Evolutionary conservation across 2,797 vertebrate genomes (phyloP).

Genomic region (Xyrichtys novacula): DNA sequence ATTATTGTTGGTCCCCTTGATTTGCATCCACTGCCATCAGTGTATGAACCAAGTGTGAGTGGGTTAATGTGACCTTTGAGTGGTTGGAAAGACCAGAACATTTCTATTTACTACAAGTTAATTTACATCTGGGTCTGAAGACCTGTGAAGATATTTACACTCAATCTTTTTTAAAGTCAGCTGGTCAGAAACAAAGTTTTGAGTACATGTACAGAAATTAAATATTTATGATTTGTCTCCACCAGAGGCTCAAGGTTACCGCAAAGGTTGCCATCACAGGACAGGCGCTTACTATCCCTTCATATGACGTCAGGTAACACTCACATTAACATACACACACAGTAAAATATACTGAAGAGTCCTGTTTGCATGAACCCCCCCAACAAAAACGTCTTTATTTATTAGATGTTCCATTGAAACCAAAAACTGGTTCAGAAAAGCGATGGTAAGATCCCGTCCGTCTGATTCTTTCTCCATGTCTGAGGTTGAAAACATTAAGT

Average conservation of each 20-base stretch:
- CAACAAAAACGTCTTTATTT: neutral
- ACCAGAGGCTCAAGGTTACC: neutral
- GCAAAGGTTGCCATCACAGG: neutral
- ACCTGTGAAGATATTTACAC: no score
- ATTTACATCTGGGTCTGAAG: no score
- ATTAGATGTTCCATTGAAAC: neutral
- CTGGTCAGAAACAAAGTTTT: no score
- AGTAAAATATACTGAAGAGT: neutral
- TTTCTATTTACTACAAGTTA: no score
- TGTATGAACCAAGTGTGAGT: no score
- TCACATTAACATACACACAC: neutral
- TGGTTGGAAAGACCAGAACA: no score
- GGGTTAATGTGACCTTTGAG: no score
- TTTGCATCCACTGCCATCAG: no score
- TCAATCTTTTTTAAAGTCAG: no score
- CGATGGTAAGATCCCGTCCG: neutral
- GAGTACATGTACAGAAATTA: no score
- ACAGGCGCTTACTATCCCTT: neutral
- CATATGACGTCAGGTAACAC: neutral
- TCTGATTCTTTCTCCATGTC: no score
- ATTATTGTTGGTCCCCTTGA: no score
- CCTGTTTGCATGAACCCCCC: neutral
- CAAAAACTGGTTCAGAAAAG: neutral
- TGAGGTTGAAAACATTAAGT: neutral
- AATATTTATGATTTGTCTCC: neutral